Percentiles rank a stretch among this genome's conserved stretches.
Conservation (phyloP, 2,797 vertebrate species). For the Sebastiscus albofasciatus region DNA sequence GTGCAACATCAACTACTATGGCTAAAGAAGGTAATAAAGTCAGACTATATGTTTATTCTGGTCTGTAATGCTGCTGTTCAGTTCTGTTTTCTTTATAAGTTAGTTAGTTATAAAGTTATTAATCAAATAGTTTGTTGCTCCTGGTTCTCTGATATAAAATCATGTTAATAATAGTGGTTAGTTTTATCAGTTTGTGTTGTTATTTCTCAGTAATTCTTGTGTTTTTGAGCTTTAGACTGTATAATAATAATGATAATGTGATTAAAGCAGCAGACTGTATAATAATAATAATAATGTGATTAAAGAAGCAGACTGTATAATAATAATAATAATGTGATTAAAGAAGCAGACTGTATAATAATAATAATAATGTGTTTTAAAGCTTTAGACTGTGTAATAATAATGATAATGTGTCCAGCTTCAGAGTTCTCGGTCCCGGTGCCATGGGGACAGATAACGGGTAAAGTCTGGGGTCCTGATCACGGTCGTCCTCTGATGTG, state of each 20-base stretch:
- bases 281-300: background rate
- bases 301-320: too few relatives aligned
- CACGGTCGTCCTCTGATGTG: conserved; percentile 79
- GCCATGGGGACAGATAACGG: conserved; percentile 81
- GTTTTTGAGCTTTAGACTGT: background rate
- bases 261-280: background rate
- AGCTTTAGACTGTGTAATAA: background rate
- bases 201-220: background rate
- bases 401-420: background rate
- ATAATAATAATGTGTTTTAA: too few relatives aligned
- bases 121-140: background rate
- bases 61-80: background rate
- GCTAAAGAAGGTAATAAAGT: background rate
- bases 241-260: too few relatives aligned
- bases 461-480: conserved; percentile 77
- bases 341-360: too few relatives aligned
- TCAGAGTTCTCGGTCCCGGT: conserved; percentile 77
- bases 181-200: background rate
- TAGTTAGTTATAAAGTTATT: background rate
- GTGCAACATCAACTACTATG: background rate
- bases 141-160: background rate
- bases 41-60: background rate
- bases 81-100: fast-evolving
- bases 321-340: too few relatives aligned
- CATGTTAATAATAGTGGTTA: background rate